A percentile compares a stretch with the other conserved stretches of the same genome.
phyloP scores from a whole-genome alignment of 2,888 invertebrate species.

The Blomia tropicalis region DNA sequence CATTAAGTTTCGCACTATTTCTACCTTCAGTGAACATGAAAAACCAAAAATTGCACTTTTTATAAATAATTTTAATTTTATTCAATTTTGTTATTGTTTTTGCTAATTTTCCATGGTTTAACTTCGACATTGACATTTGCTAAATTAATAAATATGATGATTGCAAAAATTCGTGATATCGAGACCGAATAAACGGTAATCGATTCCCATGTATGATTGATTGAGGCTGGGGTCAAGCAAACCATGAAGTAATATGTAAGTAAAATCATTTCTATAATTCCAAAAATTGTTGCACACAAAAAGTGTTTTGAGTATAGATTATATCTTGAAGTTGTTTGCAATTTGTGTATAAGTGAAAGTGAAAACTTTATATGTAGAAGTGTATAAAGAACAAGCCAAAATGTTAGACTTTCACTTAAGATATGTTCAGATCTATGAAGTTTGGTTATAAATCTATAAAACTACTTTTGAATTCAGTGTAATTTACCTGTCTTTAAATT shows the following conservation, averaged over 20 bases:
- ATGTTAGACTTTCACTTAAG: too few species aligned
- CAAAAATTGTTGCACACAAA: neutral
- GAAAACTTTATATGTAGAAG: neutral
- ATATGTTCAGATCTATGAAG: too few species aligned
- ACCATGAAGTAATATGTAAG: neutral
- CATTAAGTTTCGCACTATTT: too few species aligned
- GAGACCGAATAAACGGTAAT: neutral
- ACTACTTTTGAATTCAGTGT: neutral
- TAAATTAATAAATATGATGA: too few species aligned
- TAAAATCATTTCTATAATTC: neutral
- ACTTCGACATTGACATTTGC: too few species aligned
- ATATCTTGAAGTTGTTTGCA: neutral
- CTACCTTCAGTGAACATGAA: too few species aligned
- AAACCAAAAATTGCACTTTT: too few species aligned
- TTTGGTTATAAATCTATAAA: neutral
- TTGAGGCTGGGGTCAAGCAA: neutral
- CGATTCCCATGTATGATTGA: neutral
- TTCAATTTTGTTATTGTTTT: too few species aligned
- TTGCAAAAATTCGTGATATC: neutral
- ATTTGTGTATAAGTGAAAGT: neutral
- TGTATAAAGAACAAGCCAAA: neutral
- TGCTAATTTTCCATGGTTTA: too few species aligned
- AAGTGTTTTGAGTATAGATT: neutral
- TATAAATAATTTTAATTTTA: too few species aligned
- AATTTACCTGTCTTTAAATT: neutral